These are phyloP conservation scores for Hyperopisus bebe DNA, from an alignment of 2,113 vertebrate species.

Conservation along the genomic window DNA sequence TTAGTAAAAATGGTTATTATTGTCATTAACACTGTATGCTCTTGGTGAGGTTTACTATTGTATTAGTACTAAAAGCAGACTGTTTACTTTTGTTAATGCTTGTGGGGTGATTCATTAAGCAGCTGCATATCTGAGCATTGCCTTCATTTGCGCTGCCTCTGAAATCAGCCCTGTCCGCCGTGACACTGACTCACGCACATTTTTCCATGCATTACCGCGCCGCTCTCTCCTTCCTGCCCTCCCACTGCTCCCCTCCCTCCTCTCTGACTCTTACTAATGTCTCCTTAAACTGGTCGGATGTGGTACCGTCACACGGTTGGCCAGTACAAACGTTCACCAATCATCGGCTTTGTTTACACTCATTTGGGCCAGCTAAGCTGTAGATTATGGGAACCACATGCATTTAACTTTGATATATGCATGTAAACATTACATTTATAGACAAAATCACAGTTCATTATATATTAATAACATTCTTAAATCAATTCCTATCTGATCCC, in stretches of 20 bases:
- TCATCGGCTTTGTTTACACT: not conserved
- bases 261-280: not conserved
- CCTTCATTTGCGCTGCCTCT: not conserved
- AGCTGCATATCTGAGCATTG: not conserved
- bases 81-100: not conserved
- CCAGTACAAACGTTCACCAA: not conserved
- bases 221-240: not conserved
- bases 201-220: not conserved
- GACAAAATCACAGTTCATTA: not conserved
- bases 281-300: not conserved
- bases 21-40: not conserved
- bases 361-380: not conserved
- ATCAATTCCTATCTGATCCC: not conserved
- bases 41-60: not conserved
- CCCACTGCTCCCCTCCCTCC: not conserved
- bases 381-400: not conserved
- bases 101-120: not conserved
- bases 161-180: not conserved
- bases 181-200: not conserved
- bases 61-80: not conserved
- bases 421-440: not conserved
- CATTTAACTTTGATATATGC: not conserved
- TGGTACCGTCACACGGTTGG: not conserved
- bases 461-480: not conserved
- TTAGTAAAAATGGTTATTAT: not conserved